These are phyloP conservation scores for Cheilosia impressa DNA, from an alignment of 2,888 invertebrate species.

Conservation along the genomic window DNA sequence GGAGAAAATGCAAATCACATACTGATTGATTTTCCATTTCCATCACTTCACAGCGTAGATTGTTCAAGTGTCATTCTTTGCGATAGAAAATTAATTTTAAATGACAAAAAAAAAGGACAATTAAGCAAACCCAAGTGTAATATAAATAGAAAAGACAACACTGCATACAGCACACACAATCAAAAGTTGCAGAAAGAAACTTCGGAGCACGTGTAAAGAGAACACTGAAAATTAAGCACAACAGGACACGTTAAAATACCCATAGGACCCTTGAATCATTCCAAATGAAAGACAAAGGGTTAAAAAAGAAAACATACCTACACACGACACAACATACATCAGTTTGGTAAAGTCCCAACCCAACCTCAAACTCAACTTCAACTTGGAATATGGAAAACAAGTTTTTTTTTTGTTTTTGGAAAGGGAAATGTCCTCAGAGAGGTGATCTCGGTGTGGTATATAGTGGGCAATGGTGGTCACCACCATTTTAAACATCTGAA, in stretches of 20 bases:
- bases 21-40: slow-evolving; percentile 70
- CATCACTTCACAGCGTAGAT: slow-evolving; percentile 17
- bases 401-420: slow-evolving; percentile 26
- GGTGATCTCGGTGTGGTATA: slow-evolving; percentile 6
- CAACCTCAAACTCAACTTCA: slow-evolving; percentile 18
- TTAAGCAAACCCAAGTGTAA: slow-evolving; percentile 66
- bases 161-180: slow-evolving; percentile 32
- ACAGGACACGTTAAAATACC: slow-evolving; percentile 68
- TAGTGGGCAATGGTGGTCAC: slow-evolving; percentile 42
- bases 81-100: slow-evolving; percentile 72
- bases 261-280: slow-evolving; percentile 11
- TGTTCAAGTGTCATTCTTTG: slow-evolving; percentile 62
- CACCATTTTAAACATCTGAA: slow-evolving; percentile 46
- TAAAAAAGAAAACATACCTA: slow-evolving; percentile 44
- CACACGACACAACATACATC: slow-evolving; percentile 43
- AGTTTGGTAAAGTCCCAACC: slow-evolving; percentile 26
- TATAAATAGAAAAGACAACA: slow-evolving; percentile 70
- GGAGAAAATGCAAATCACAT: slow-evolving; percentile 72
- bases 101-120: slow-evolving; percentile 37
- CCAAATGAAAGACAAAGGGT: slow-evolving; percentile 40
- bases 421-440: slow-evolving; percentile 69
- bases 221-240: slow-evolving; percentile 71
- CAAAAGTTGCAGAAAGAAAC: slow-evolving; percentile 44
- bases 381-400: slow-evolving; percentile 68
- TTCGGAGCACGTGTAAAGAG: slow-evolving; percentile 50